Evolutionary conservation across 2,797 vertebrate genomes (phyloP).

Genomic region (Uromys caudimaculatus): DNA sequence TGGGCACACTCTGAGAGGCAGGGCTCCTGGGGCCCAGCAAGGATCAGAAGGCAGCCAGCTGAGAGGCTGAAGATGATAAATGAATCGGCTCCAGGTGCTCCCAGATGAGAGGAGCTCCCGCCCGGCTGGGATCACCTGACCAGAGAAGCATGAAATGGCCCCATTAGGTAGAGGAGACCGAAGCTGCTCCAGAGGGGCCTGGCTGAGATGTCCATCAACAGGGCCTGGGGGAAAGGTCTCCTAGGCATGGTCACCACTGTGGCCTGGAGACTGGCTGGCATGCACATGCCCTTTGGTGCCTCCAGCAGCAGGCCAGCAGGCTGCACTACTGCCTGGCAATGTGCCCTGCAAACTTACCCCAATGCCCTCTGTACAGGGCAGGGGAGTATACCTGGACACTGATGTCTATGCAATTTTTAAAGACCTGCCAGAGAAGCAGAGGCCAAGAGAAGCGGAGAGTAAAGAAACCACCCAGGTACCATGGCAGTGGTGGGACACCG

Average conservation of each 20-base stretch:
- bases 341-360: not conserved
- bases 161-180: not conserved
- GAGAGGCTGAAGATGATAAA: constrained; percentile 30
- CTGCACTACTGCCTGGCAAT: not conserved
- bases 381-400: not conserved
- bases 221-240: not conserved
- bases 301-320: not conserved
- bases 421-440: not conserved
- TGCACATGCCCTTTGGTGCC: too few species aligned
- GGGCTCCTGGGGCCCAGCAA: fast-evolving
- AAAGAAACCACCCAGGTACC: not conserved
- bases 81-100: not conserved
- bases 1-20: not conserved
- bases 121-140: not conserved
- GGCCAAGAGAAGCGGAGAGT: not conserved
- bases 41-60: not conserved
- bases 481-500: not conserved
- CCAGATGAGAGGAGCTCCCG: not conserved
- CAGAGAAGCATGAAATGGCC: constrained; percentile 8
- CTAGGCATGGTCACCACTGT: not conserved
- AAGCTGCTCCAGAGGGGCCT: not conserved
- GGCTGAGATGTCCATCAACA: not conserved
- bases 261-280: not conserved
- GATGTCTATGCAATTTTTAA: not conserved
- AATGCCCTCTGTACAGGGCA: not conserved